Evolutionary conservation across 2,888 invertebrate species (phyloP).

Genomic region (Hirtodrosophila cameraria): DNA sequence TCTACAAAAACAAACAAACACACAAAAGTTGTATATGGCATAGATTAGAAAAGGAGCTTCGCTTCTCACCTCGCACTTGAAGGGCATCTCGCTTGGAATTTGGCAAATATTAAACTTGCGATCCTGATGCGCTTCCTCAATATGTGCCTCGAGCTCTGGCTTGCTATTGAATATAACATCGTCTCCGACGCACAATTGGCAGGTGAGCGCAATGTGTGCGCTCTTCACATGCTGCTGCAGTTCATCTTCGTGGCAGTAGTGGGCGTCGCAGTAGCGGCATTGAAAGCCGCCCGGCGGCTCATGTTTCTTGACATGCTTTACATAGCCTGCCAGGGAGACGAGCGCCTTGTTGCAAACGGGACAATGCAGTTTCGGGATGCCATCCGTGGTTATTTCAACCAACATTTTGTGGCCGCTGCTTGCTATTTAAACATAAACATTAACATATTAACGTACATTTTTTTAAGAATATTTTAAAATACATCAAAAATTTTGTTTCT

Average conservation of each 20-base stretch:
- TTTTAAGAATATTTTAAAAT: not conserved
- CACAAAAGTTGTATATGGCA: too few species aligned
- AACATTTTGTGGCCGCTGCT: slow-evolving; percentile 66
- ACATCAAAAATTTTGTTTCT: too few species aligned
- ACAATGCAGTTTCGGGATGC: slow-evolving; percentile 81
- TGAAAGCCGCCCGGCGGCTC: slow-evolving; percentile 83
- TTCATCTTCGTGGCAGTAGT: slow-evolving; percentile 78
- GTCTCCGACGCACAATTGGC: slow-evolving; percentile 80
- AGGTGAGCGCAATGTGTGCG: slow-evolving; percentile 81
- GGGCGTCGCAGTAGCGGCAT: slow-evolving; percentile 82
- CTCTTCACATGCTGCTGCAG: slow-evolving; percentile 72
- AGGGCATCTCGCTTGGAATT: slow-evolving; percentile 79
- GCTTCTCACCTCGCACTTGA: slow-evolving; percentile 81
- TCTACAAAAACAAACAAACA: slow-evolving; percentile 38
- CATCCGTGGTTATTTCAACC: slow-evolving; percentile 82
- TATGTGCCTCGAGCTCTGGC: slow-evolving; percentile 82
- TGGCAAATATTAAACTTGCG: slow-evolving; percentile 82
- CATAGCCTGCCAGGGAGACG: slow-evolving; percentile 79
- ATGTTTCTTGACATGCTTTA: slow-evolving; percentile 83
- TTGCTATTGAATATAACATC: slow-evolving; percentile 62
- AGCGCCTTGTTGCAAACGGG: slow-evolving; percentile 82
- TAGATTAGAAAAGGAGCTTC: too few species aligned
- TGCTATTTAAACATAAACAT: not conserved
- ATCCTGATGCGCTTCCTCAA: slow-evolving; percentile 82
- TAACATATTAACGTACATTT: too few species aligned